Evolutionary conservation across 2,888 invertebrate genomes (phyloP), one percentile per base, ranked within the genome.

Genomic region (Drosophila paranaensis): DNA sequence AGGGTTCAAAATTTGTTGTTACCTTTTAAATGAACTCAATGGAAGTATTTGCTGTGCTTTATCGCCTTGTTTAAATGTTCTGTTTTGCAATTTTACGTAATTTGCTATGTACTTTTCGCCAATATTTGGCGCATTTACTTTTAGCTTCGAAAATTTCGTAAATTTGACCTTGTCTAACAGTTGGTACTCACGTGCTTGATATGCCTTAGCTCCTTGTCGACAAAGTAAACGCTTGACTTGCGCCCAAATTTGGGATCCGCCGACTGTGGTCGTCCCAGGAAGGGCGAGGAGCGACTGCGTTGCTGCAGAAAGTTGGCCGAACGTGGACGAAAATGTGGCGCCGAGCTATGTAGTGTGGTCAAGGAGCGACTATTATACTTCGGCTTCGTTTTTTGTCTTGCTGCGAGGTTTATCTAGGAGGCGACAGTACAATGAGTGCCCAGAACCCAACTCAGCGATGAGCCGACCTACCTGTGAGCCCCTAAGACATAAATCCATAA

Each of bases 401-500:
- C 86, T 71, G 91, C 91, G 79, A 93, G 91, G 88, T 92, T 93
- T 83, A 93, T 93, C 93, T 93, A 70, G n/a, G 43, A 14, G 30
- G 2, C 4, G 6, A 11, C 1, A 20, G 16, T 27, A 46, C n/a
- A 42, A 25, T 35, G 10, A 42, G 2, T 33, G 11, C 3, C 16
- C 16, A 27, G 6, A 43, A 6, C 42, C 14, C 9, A 5, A 10
- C n/a, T 6, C 14, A 20, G 10, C 6, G 8, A 4, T 8, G 8
- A 4, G n/a, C 2, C 37, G 14, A 74, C 83, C 76, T 70, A 93
- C 93, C 91, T 93, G 93, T 39, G 93, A 93, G 71, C 93, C 93
- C 74, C 81, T 81, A 60, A 93, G 91, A 89, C 92, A 91, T 86
- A 93, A 91, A 91, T 93, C 93, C 93, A 93, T 93, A 88, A 88